Evolutionary conservation across 2,888 invertebrate species (phyloP).

Genomic region (Adelognathus sp.): DNA sequence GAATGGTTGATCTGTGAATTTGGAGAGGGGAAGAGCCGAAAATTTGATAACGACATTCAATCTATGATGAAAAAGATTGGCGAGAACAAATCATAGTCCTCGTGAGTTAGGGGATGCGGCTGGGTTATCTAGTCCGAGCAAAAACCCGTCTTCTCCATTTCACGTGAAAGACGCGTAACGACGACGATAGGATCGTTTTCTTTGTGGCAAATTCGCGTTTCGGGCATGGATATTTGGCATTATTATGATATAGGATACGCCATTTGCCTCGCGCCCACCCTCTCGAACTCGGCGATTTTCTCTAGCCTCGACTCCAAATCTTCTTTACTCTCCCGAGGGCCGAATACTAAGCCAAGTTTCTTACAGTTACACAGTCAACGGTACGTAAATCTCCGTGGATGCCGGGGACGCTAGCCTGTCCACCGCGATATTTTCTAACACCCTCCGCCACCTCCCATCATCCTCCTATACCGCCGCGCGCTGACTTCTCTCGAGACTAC

Average conservation of each 20-base stretch:
- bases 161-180: constrained; percentile 46
- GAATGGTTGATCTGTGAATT: too few relatives aligned
- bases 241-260: constrained; percentile 69
- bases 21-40: too few relatives aligned
- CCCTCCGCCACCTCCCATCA: neutral
- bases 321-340: constrained; percentile 35
- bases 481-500: constrained; percentile 43
- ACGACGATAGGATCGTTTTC: constrained; percentile 61
- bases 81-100: neutral
- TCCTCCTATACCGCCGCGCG: neutral
- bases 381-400: constrained; percentile 65
- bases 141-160: constrained; percentile 30
- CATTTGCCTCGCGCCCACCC: constrained; percentile 59
- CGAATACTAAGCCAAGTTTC: constrained; percentile 70
- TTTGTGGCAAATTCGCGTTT: constrained; percentile 64
- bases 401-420: constrained; percentile 42
- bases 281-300: constrained; percentile 10
- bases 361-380: constrained; percentile 64
- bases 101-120: constrained; percentile 21
- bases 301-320: constrained; percentile 49
- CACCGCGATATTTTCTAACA: constrained; percentile 42
- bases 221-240: constrained; percentile 65
- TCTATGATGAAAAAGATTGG: constrained; percentile 12
- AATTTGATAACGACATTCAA: constrained; percentile 13
- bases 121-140: constrained; percentile 3